Conservation (phyloP, 1,140 invertebrate genomes). For the Zophobas morio region DNA sequence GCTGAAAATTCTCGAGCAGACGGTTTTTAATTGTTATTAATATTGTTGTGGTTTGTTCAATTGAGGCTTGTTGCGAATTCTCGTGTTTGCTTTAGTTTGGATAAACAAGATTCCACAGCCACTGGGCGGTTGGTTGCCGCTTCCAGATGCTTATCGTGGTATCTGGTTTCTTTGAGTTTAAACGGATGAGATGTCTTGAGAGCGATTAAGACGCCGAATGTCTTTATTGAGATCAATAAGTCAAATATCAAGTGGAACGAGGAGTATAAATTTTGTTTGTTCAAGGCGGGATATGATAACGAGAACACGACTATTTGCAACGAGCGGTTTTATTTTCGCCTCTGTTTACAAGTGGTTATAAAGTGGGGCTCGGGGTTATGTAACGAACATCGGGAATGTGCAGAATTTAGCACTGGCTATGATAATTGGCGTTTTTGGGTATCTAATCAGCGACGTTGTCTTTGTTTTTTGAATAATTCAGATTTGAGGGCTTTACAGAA, state of each 20-base stretch:
- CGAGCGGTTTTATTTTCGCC: too few relatives aligned
- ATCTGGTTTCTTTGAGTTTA: slow-evolving; percentile 7
- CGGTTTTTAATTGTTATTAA: slow-evolving; percentile 29
- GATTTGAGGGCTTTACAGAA: too few relatives aligned
- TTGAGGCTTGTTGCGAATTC: neutral
- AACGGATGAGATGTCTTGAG: neutral
- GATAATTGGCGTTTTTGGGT: too few relatives aligned
- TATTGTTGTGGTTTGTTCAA: slow-evolving; percentile 7
- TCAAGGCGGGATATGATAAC: neutral
- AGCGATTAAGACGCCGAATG: neutral
- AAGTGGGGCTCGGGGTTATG: too few relatives aligned
- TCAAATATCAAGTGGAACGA: slow-evolving; percentile 6
- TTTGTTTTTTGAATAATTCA: too few relatives aligned
- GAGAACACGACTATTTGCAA: too few relatives aligned
- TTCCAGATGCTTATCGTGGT: slow-evolving; percentile 9
- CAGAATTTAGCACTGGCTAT: too few relatives aligned
- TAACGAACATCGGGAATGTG: too few relatives aligned
- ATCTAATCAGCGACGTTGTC: too few relatives aligned
- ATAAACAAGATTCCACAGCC: neutral
- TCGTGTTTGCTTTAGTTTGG: neutral
- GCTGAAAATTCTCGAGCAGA: slow-evolving; percentile 35
- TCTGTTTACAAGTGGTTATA: too few relatives aligned
- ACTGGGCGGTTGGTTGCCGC: neutral
- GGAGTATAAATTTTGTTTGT: neutral
- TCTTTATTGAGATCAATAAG: slow-evolving; percentile 10